phyloP scores from a whole-genome alignment of 1,140 invertebrate genomes.

The Drosophila repletoides region DNA sequence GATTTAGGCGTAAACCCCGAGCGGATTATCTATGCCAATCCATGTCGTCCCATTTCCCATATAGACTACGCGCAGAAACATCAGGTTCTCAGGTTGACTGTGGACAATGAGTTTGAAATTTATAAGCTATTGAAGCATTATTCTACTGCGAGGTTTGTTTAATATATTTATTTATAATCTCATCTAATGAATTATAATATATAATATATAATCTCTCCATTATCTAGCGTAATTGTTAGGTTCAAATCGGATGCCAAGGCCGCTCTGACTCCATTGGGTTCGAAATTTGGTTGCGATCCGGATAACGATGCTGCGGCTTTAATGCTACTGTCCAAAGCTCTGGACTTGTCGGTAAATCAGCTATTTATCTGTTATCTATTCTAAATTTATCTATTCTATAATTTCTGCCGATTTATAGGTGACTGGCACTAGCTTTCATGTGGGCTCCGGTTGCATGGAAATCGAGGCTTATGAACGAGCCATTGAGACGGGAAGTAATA shows the following conservation, averaged over 20 bases:
- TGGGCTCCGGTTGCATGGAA: constrained; percentile 93
- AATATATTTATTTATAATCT: background rate
- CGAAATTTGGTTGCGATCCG: constrained; percentile 97
- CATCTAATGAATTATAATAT: background rate
- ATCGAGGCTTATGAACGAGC: constrained; percentile 89
- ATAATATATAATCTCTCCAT: background rate
- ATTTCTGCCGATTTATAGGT: constrained; percentile 23
- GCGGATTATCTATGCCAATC: constrained; percentile 98
- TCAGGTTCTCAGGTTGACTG: constrained; percentile 94
- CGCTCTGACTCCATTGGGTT: constrained; percentile 94
- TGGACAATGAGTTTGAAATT: constrained; percentile 97
- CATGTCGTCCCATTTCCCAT: constrained; percentile 97
- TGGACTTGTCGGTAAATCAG: constrained; percentile 84
- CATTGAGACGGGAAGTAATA: constrained; percentile 86
- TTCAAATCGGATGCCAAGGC: constrained; percentile 95
- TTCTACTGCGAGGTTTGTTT: constrained; percentile 89
- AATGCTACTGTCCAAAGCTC: constrained; percentile 88
- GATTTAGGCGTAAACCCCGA: constrained; percentile 89
- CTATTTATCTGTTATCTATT: too few relatives aligned
- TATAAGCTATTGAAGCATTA: constrained; percentile 94
- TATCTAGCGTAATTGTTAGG: constrained; percentile 93
- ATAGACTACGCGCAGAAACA: constrained; percentile 92
- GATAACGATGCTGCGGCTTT: constrained; percentile 90
- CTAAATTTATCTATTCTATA: background rate
- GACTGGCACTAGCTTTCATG: constrained; percentile 93